Base-by-base conservation (phyloP, 2,888 invertebrate species). In the Psylliodes chrysocephalus region DNA sequence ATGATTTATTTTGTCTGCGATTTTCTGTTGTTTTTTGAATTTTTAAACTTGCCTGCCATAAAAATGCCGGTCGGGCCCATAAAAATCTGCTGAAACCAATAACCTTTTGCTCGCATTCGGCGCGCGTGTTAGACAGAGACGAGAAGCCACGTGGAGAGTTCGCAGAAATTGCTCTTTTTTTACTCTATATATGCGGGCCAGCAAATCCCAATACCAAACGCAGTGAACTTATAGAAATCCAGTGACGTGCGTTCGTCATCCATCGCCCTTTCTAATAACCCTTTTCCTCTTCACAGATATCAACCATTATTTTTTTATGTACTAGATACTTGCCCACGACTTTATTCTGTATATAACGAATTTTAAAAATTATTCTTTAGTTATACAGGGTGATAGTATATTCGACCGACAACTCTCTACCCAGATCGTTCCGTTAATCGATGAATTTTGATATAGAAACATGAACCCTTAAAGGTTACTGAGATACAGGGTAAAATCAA, bases 1-100 rank as follows among this genome's bases (percentile, higher is more conserved):
- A 82, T 82, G 82, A 82, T 82, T 82, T 82, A 82, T 82, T 81
- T 82, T 78, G 81, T 82, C 82, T 82, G 81, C 78, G 78, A 78
- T 80, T 81, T 81, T 79, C 80, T 74, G 79, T 81, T 74, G 81
- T 81, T 81, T 82, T 81, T 82, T 81, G 79, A 80, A 81, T 81
- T 80, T 81, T 80, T 80, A 79, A 82, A 82, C 80, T 81, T 78
- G 81, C 79, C 77, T 77, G 79, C 79, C 79, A 79, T 79, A 81
- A 81, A 81, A 81, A 80, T 81, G 79, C 78, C 75, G 78, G 79
- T 78, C 75, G 78, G n/a, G 74, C 76, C 78, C 80, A 79, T 80
- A 80, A 79, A 57, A 80, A 79, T 76, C 69, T 66, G 66, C 65
- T 60, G 65, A 69, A 71, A 69, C 71, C 71, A 68, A 71, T 69